Percentiles rank a stretch among this genome's conserved stretches.
These are phyloP conservation scores for Eublepharis macularius DNA, from an alignment of 2,113 vertebrate genomes.

Conservation along the genomic window DNA sequence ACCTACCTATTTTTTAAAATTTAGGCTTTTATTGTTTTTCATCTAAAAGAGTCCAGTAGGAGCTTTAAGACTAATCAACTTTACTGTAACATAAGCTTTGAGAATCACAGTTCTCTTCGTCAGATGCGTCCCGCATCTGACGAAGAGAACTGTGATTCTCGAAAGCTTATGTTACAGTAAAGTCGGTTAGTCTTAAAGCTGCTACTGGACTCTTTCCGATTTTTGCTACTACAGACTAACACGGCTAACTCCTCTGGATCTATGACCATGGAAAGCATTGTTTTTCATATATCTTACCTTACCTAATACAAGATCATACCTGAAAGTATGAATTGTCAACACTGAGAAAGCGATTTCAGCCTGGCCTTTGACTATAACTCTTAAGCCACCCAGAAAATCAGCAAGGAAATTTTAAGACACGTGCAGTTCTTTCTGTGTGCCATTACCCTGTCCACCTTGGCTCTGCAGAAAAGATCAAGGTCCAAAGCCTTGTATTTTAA, in stretches of 20 bases:
- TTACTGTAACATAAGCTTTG: no score
- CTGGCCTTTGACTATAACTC: neutral
- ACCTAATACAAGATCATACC: neutral
- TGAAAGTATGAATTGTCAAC: neutral
- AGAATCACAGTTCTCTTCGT: no score
- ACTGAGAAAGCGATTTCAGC: neutral
- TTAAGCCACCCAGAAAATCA: neutral
- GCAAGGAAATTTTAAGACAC: neutral
- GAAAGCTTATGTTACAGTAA: no score
- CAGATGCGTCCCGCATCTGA: no score
- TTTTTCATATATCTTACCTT: neutral
- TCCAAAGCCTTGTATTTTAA: constrained; percentile 63
- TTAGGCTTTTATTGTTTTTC: neutral
- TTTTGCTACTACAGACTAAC: no score
- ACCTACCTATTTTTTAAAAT: neutral
- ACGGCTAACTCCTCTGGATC: no score
- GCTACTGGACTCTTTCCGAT: no score
- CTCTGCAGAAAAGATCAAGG: constrained; percentile 61
- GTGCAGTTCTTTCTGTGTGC: neutral
- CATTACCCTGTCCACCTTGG: neutral
- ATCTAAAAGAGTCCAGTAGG: neutral
- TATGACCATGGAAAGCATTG: no score
- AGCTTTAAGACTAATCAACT: no score
- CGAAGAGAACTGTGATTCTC: no score
- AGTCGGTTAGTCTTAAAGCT: no score